Evolutionary conservation across 2,888 invertebrate species (phyloP).

Genomic region (Spodoptera exigua): DNA sequence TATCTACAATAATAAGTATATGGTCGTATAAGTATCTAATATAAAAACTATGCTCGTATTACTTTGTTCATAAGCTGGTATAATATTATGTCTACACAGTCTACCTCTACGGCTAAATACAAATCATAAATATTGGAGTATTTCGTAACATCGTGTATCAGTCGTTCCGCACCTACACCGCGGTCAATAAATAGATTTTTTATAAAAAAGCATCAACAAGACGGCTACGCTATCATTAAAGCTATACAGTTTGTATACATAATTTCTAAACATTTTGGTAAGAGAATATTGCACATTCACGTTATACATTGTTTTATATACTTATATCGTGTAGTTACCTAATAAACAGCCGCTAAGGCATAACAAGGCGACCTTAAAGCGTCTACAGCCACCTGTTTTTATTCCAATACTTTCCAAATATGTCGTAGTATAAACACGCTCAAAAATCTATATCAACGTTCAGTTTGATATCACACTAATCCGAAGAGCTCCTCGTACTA

Average conservation of each 20-base stretch:
- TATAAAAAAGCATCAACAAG: slow-evolving; percentile 88
- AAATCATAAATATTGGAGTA: slow-evolving; percentile 85
- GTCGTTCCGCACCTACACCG: slow-evolving; percentile 85
- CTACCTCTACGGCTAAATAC: slow-evolving; percentile 80
- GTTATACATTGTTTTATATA: slow-evolving; percentile 67
- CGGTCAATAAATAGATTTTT: slow-evolving; percentile 88
- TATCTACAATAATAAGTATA: slow-evolving; percentile 69
- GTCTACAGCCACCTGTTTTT: slow-evolving; percentile 66
- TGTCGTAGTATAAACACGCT: slow-evolving; percentile 46
- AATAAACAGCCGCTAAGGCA: slow-evolving; percentile 78
- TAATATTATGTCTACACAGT: slow-evolving; percentile 68
- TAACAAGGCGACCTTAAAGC: slow-evolving; percentile 79
- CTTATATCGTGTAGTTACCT: slow-evolving; percentile 66
- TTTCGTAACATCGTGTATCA: slow-evolving; percentile 84
- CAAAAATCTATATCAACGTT: slow-evolving; percentile 52
- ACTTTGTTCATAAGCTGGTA: slow-evolving; percentile 81
- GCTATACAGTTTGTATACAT: slow-evolving; percentile 88
- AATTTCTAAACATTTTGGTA: slow-evolving; percentile 86
- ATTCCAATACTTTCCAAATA: slow-evolving; percentile 52
- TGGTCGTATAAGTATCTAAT: slow-evolving; percentile 79
- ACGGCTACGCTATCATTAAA: slow-evolving; percentile 87
- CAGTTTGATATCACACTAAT: slow-evolving; percentile 60
- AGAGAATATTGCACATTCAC: slow-evolving; percentile 87
- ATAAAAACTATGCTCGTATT: slow-evolving; percentile 84
- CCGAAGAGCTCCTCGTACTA: slow-evolving; percentile 44